Evolutionary conservation across 2,113 vertebrate species (phyloP).

Genomic region (Numenius arquata): DNA sequence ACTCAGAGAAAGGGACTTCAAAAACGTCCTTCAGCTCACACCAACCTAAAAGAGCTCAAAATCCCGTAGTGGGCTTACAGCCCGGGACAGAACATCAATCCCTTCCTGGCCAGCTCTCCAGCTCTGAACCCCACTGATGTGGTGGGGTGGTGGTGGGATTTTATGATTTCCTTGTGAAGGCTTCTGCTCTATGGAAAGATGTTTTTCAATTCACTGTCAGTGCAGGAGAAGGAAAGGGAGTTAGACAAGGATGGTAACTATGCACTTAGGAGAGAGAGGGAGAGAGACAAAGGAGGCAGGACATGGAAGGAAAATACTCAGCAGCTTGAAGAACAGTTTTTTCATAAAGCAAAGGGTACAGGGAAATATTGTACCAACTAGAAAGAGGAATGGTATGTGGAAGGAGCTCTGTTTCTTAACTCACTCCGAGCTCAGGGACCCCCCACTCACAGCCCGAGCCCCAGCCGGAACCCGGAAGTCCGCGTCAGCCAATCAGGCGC

Average conservation of each 20-base stretch:
- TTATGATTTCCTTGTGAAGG: not conserved
- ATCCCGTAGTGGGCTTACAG: not conserved
- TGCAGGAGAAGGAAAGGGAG: not conserved
- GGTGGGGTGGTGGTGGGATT: not conserved
- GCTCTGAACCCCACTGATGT: not conserved
- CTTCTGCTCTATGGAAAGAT: not conserved
- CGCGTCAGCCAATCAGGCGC: too few relatives aligned
- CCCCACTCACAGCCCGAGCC: too few relatives aligned
- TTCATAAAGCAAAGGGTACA: not conserved
- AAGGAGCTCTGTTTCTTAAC: not conserved
- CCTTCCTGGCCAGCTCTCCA: not conserved
- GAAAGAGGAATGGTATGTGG: not conserved
- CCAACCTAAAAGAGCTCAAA: not conserved
- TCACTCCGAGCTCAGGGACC: too few relatives aligned
- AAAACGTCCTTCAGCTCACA: not conserved
- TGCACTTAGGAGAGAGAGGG: not conserved
- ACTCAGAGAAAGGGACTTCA: not conserved
- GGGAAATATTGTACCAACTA: not conserved
- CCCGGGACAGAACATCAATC: not conserved
- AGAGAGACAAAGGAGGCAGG: not conserved
- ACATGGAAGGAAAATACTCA: not conserved
- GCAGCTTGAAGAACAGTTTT: not conserved
- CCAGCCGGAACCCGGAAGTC: too few relatives aligned
- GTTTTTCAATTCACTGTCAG: not conserved
- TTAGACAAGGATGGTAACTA: not conserved